These are phyloP conservation scores for Phodopus roborovskii DNA, from an alignment of 2,113 vertebrate genomes.

Conservation along the genomic window DNA sequence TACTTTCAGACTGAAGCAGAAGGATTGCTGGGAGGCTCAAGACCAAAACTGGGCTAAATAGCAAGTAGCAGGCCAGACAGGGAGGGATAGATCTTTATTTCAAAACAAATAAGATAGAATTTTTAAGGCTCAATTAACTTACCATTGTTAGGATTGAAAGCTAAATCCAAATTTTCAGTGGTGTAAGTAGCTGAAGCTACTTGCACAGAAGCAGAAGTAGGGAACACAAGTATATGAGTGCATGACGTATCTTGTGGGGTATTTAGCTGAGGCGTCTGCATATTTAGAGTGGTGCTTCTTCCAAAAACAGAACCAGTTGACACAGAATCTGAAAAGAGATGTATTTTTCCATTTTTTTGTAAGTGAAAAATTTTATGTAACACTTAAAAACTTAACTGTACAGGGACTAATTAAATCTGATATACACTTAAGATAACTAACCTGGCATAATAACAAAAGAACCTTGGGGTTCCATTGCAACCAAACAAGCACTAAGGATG, in stretches of 20 bases:
- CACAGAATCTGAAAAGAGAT: conserved; percentile 91
- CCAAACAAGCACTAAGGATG: conserved; percentile 97
- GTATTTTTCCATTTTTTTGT: conserved; percentile 58
- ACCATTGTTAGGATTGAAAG: conserved; percentile 97
- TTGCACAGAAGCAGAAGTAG: conserved; percentile 97
- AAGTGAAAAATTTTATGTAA: conserved; percentile 31
- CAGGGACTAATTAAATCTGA: conserved; percentile 44
- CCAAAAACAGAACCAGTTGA: conserved; percentile 98
- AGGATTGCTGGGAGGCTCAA: background rate
- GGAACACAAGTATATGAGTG: conserved; percentile 98
- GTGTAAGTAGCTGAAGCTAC: conserved; percentile 94
- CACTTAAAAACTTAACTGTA: conserved; percentile 9
- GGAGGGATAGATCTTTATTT: background rate
- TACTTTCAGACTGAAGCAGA: background rate
- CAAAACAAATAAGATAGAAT: background rate
- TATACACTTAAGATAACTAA: conserved; percentile 75
- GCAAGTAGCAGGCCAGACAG: background rate
- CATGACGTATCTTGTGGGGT: conserved; percentile 98
- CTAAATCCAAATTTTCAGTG: conserved; percentile 95
- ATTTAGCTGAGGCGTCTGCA: conserved; percentile 97
- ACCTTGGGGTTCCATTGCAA: conserved; percentile 98
- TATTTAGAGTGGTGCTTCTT: conserved; percentile 97
- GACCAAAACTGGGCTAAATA: background rate
- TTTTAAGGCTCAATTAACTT: conserved; percentile 69
- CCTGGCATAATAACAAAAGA: conserved; percentile 99